Conservation (phyloP, 2,888 invertebrate genomes). For the Leptothorax acervorum region DNA sequence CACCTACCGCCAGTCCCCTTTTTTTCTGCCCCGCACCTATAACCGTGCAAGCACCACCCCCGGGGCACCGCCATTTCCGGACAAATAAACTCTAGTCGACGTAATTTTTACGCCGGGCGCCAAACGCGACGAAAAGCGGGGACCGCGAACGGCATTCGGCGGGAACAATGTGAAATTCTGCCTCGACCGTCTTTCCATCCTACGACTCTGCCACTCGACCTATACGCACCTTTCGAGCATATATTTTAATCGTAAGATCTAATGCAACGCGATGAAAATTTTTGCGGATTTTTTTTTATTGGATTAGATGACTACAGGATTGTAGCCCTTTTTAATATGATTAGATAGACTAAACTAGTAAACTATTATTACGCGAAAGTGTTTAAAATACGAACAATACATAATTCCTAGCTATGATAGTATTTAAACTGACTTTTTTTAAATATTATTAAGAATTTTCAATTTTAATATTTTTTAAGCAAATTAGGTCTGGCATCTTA, state of each 20-base stretch:
- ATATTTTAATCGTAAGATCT: background rate
- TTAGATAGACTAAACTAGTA: background rate
- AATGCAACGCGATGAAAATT: background rate
- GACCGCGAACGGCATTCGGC: conserved; percentile 76
- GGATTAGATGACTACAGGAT: background rate
- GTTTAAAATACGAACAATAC: background rate
- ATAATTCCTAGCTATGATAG: background rate
- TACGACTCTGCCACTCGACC: conserved; percentile 11
- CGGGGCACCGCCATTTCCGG: conserved; percentile 85
- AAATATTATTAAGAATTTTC: background rate
- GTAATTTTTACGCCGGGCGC: conserved; percentile 91
- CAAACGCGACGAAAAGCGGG: conserved; percentile 84
- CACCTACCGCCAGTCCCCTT: conserved; percentile 81
- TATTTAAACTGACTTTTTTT: background rate
- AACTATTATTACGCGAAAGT: background rate
- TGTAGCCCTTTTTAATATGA: background rate
- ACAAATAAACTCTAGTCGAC: conserved; percentile 88
- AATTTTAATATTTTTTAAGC: background rate
- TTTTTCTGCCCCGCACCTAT: conserved; percentile 83
- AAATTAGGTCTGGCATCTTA: background rate
- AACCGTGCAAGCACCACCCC: conserved; percentile 83
- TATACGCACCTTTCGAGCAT: background rate
- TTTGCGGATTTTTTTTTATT: background rate
- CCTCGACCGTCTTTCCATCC: conserved; percentile 38
- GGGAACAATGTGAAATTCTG: conserved; percentile 76